phyloP scores from a whole-genome alignment of 2,888 invertebrate genomes.

The Epistrophe eligans region DNA sequence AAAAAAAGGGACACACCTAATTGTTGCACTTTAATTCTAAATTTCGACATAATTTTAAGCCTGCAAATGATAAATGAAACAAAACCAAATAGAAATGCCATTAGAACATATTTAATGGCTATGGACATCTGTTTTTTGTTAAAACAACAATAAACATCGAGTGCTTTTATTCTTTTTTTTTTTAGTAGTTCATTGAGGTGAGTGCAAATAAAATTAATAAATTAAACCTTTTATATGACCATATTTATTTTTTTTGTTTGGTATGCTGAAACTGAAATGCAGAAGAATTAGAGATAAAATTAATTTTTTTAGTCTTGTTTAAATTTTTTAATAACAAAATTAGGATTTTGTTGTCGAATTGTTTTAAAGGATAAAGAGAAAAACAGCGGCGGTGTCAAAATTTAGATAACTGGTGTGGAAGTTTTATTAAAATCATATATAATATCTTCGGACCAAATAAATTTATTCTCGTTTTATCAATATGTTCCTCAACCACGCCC shows the following conservation, averaged over 20 bases:
- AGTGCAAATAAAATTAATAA: too few relatives aligned
- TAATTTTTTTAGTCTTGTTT: too few relatives aligned
- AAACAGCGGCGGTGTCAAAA: too few relatives aligned
- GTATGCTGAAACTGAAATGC: too few relatives aligned
- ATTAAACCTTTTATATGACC: too few relatives aligned
- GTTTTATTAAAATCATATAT: not conserved
- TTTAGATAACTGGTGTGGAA: too few relatives aligned
- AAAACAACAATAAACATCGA: not conserved
- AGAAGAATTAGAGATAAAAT: too few relatives aligned
- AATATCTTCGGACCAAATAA: not conserved
- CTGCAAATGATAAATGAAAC: constrained; percentile 14
- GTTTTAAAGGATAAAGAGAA: too few relatives aligned
- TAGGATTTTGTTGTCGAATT: too few relatives aligned
- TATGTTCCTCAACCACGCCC: not conserved
- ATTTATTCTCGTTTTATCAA: not conserved
- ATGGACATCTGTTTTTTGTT: constrained; percentile 15
- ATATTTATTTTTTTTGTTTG: too few relatives aligned
- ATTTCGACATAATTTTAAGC: constrained; percentile 14
- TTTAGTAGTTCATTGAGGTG: not conserved
- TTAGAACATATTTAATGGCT: not conserved
- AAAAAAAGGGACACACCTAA: constrained; percentile 41
- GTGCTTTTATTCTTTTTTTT: not conserved
- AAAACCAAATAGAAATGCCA: not conserved
- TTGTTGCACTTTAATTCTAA: constrained; percentile 38
- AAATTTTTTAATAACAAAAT: too few relatives aligned